Percentiles rank a stretch among this genome's conserved stretches.
phyloP scores from a whole-genome alignment of 2,113 vertebrate species.

The Triplophysa dalaica region DNA sequence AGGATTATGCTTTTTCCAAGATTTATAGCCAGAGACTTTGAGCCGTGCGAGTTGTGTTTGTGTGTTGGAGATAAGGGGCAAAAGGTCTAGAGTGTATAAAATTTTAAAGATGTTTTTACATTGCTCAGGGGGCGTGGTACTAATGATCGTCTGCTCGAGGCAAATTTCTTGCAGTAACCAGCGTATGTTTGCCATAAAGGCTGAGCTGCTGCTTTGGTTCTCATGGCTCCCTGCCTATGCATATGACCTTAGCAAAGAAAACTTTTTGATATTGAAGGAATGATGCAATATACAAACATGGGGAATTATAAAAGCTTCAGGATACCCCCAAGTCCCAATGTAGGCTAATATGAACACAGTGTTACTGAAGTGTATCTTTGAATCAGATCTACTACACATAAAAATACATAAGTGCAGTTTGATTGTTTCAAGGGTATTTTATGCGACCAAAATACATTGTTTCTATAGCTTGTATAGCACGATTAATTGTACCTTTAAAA shows the following conservation, averaged over 20 bases:
- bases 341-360: neutral
- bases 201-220: neutral
- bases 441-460: neutral
- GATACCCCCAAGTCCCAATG: neutral
- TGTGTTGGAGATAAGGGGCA: slow-evolving; percentile 3
- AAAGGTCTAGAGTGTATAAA: neutral
- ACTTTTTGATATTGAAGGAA: neutral
- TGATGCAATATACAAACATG: neutral
- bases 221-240: neutral
- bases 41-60: neutral
- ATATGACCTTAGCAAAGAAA: neutral
- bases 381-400: neutral
- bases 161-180: neutral
- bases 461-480: neutral
- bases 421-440: neutral
- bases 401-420: neutral
- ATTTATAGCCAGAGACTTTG: slow-evolving; percentile 30
- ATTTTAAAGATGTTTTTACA: neutral
- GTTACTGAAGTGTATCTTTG: neutral
- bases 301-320: neutral
- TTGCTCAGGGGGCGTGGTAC: neutral
- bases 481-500: slow-evolving; percentile 23
- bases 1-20: slow-evolving; percentile 10
- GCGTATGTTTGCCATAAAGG: neutral
- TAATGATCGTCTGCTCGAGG: neutral